Percentiles rank a stretch among this genome's conserved stretches.
These are phyloP conservation scores for Sciurus niger DNA, from an alignment of 2,113 vertebrate species.

Conservation along the genomic window DNA sequence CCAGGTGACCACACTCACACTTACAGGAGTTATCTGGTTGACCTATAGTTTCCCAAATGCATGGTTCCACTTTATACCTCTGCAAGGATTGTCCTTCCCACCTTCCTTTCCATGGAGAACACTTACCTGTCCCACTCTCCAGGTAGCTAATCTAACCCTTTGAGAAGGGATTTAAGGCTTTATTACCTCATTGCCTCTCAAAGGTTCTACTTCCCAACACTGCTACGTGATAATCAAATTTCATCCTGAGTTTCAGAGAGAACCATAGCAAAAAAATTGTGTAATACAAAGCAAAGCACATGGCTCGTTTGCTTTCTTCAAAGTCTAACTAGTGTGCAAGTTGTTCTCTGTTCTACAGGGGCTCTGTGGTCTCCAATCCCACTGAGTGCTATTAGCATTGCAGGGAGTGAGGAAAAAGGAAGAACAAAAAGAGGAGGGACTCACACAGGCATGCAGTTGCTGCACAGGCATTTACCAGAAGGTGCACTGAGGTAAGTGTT, in stretches of 20 bases:
- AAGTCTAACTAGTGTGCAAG: background rate
- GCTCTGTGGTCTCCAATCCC: background rate
- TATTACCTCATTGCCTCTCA: background rate
- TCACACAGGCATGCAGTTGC: fast-evolving
- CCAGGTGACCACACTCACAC: background rate
- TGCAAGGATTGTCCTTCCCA: background rate
- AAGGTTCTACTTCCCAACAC: background rate
- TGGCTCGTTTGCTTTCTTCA: background rate
- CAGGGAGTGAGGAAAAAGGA: fast-evolving
- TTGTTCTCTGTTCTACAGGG: background rate
- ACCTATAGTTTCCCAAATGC: background rate
- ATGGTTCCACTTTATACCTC: background rate
- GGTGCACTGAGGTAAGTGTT: background rate
- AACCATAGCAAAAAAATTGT: background rate
- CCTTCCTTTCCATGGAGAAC: background rate
- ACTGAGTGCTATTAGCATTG: background rate
- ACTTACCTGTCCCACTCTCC: background rate
- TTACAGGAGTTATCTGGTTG: background rate
- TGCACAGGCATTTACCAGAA: background rate
- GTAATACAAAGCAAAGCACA: background rate
- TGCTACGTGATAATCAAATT: background rate
- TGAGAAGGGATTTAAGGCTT: background rate
- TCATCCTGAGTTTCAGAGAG: background rate
- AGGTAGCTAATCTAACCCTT: background rate
- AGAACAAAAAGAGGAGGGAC: background rate